Percentiles rank a stretch among this genome's conserved stretches.
phyloP scores from a whole-genome alignment of 2,797 vertebrate species.

The Allobates femoralis region DNA sequence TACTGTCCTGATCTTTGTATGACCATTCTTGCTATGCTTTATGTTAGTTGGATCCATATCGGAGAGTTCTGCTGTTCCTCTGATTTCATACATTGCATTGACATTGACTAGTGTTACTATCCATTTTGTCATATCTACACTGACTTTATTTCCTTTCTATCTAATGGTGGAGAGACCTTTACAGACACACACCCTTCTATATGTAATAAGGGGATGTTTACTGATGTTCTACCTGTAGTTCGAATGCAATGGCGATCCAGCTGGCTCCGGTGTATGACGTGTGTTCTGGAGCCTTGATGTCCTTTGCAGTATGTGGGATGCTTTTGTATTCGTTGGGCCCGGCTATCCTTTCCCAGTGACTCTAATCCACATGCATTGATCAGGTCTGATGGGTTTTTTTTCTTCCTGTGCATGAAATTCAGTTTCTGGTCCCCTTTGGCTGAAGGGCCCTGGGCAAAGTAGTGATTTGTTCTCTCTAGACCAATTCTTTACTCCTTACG shows the following conservation, averaged over 20 bases:
- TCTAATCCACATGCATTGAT: not conserved
- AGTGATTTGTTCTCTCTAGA: not conserved
- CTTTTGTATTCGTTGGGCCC: not conserved
- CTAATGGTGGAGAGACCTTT: not conserved
- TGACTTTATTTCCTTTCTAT: not conserved
- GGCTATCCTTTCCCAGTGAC: not conserved
- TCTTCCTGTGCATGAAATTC: not conserved
- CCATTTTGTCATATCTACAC: not conserved
- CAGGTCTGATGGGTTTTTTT: not conserved
- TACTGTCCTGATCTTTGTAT: not conserved
- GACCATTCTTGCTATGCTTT: not conserved
- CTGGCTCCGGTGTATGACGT: not conserved
- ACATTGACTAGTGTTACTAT: not conserved
- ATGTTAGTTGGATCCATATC: not conserved
- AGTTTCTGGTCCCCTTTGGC: constrained; percentile 5
- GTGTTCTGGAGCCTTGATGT: not conserved
- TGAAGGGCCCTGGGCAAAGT: not conserved
- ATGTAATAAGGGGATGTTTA: not conserved
- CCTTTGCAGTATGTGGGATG: not conserved
- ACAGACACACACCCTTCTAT: not conserved
- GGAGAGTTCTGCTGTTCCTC: not conserved
- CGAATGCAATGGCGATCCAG: not conserved
- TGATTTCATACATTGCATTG: not conserved
- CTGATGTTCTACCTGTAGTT: not conserved
- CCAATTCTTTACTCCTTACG: not conserved